phyloP scores from a whole-genome alignment of 2,113 vertebrate species.

The Saimiri boliviensis region DNA sequence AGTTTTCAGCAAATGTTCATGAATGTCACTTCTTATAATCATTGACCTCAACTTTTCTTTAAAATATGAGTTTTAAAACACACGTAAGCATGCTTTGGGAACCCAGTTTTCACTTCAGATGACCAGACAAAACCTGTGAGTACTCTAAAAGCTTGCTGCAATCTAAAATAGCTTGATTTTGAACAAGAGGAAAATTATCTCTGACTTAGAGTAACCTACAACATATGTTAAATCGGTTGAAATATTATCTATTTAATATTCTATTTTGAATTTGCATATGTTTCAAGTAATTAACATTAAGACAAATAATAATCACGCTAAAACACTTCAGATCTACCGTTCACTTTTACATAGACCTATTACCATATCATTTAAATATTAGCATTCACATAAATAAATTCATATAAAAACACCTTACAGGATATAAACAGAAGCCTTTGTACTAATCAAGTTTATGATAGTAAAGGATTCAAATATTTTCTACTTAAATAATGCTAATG shows the following conservation, averaged over 20 bases:
- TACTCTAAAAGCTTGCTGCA: not conserved
- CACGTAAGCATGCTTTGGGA: not conserved
- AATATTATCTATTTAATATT: slow-evolving; percentile 43
- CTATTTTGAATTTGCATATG: slow-evolving; percentile 35
- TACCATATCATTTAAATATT: slow-evolving; percentile 48
- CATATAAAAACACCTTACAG: slow-evolving; percentile 21
- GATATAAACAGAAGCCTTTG: slow-evolving; percentile 19
- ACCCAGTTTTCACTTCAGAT: not conserved
- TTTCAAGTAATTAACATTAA: slow-evolving; percentile 43
- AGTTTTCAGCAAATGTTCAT: not conserved
- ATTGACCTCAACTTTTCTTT: not conserved
- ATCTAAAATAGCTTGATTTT: not conserved
- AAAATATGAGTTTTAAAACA: not conserved
- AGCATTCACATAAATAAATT: slow-evolving; percentile 41
- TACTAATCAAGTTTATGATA: slow-evolving; percentile 1
- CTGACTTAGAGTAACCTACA: not conserved
- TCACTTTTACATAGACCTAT: slow-evolving; percentile 20
- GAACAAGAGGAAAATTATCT: slow-evolving; percentile 5
- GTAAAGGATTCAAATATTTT: slow-evolving; percentile 42
- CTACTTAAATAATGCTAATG: slow-evolving; percentile 1
- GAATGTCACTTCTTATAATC: not conserved
- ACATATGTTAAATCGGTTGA: slow-evolving; percentile 28
- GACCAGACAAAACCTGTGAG: not conserved
- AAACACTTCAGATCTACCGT: slow-evolving; percentile 15
- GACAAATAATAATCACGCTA: slow-evolving; percentile 35